These are phyloP conservation scores for Pachyseris speciosa DNA, from an alignment of 64 coral and sea anemone genomes.

Conservation along the genomic window DNA sequence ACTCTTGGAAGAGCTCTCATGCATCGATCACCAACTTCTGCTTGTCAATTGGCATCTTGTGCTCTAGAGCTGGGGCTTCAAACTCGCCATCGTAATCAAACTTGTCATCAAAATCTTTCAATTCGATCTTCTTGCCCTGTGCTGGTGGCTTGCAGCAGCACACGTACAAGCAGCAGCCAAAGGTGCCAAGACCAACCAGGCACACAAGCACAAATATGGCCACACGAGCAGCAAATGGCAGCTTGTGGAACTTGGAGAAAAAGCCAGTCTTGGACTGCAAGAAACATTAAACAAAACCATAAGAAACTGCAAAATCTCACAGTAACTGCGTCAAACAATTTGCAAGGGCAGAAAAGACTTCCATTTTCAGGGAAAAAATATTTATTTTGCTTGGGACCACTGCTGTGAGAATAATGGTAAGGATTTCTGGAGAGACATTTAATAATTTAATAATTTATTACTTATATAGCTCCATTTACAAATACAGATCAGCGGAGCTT, in stretches of 20 bases:
- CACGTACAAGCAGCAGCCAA: conserved; percentile 58
- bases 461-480: too few species aligned
- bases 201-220: conserved; percentile 42
- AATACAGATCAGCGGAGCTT: too few species aligned
- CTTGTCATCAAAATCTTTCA: conserved; percentile 70
- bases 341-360: too few species aligned
- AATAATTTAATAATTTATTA: too few species aligned
- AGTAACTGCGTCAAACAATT: not conserved
- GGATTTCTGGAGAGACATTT: too few species aligned
- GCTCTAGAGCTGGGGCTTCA: conserved; percentile 64
- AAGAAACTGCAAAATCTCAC: not conserved
- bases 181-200: conserved; percentile 33
- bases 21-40: conserved; percentile 69
- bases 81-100: conserved; percentile 57
- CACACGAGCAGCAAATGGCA: conserved; percentile 62
- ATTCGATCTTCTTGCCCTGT: conserved; percentile 49
- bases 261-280: conserved; percentile 43
- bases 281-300: not conserved
- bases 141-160: conserved; percentile 74
- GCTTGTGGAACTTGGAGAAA: conserved; percentile 49
- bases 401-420: too few species aligned
- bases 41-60: conserved; percentile 63
- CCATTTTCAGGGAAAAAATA: too few species aligned
- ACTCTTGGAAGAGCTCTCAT: not conserved
- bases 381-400: too few species aligned